A percentile compares a stretch with the other conserved stretches of the same genome.
phyloP scores from a whole-genome alignment of 2,113 vertebrate species.

The Bolborhynchus lineola region DNA sequence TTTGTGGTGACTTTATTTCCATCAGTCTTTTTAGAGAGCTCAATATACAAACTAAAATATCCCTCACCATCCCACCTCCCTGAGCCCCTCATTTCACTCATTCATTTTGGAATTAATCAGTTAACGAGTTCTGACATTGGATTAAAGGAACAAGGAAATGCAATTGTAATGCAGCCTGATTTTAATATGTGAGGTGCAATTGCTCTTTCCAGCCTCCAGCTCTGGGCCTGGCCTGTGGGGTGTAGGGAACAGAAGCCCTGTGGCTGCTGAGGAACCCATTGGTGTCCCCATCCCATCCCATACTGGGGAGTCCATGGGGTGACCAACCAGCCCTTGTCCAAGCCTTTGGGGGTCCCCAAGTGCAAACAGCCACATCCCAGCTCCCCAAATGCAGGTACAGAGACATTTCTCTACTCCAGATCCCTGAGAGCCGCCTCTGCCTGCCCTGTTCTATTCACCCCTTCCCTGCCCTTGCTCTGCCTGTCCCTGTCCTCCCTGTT shows the following conservation, averaged over 20 bases:
- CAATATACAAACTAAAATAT: background rate
- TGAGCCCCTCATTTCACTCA: conserved; percentile 41
- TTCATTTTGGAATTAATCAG: conserved; percentile 61
- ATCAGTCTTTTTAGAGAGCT: conserved; percentile 11
- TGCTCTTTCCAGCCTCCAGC: background rate
- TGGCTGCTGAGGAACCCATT: background rate
- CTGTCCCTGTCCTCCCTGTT: background rate
- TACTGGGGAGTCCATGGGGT: background rate
- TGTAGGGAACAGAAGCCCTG: background rate
- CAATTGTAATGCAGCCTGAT: conserved; percentile 10
- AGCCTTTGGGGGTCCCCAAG: background rate
- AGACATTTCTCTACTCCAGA: fast-evolving
- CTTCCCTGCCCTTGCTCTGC: background rate
- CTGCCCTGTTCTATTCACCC: background rate
- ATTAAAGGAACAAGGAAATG: conserved; percentile 47
- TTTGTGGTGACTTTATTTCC: conserved; percentile 55
- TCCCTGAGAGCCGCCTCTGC: background rate
- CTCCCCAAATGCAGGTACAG: background rate
- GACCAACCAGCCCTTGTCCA: background rate
- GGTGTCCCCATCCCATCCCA: background rate
- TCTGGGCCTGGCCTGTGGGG: background rate
- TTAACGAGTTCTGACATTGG: conserved; percentile 58
- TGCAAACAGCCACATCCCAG: background rate
- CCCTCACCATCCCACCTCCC: background rate
- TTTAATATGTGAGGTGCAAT: background rate